Evolutionary conservation across 2,113 vertebrate species (phyloP).

Genomic region (Tupaia tana): DNA sequence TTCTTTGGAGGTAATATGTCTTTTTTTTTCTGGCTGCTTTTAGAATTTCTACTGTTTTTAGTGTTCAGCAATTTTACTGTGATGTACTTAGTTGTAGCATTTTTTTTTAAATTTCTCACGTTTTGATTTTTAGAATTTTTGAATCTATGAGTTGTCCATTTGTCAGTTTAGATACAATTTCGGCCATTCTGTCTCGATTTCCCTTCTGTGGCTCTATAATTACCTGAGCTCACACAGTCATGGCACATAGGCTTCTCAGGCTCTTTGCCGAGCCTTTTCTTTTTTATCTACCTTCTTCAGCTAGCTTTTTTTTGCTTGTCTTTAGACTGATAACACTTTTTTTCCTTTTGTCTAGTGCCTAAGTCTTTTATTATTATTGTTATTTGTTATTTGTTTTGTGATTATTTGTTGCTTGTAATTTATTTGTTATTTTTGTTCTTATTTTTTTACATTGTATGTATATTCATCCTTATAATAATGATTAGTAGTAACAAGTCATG

Average conservation of each 20-base stretch:
- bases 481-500: not conserved
- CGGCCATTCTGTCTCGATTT: not conserved
- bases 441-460: not conserved
- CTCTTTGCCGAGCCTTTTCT: not conserved
- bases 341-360: not conserved
- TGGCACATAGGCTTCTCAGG: not conserved
- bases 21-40: not conserved
- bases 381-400: not conserved
- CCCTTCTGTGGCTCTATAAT: not conserved
- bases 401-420: not conserved
- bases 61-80: not conserved
- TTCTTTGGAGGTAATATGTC: not conserved
- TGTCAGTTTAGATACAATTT: slow-evolving; percentile 15
- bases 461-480: not conserved
- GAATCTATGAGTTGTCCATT: not conserved
- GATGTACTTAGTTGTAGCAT: not conserved
- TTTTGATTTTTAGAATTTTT: not conserved
- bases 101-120: not conserved
- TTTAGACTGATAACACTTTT: not conserved
- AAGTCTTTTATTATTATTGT: not conserved
- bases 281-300: not conserved
- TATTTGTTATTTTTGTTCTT: not conserved
- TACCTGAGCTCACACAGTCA: not conserved
- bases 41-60: not conserved
- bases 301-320: not conserved